Evolutionary conservation across 2,888 invertebrate species (phyloP).

Genomic region (Chymomyza procnemis): DNA sequence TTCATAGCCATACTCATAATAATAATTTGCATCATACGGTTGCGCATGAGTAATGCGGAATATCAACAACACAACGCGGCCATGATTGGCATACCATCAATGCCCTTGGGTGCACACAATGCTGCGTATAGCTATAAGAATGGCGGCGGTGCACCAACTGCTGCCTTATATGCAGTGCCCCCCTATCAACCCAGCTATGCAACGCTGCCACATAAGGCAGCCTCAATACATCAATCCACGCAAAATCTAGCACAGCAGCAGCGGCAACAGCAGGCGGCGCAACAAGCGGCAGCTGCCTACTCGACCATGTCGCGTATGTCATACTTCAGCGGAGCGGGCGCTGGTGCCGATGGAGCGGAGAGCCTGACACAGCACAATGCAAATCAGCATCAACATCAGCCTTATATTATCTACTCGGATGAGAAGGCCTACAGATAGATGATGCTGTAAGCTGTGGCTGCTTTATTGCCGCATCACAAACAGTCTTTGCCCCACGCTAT

Average conservation of each 20-base stretch:
- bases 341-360: constrained; percentile 72
- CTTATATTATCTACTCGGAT: constrained; percentile 78
- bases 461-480: neutral
- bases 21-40: constrained; percentile 91
- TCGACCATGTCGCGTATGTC: constrained; percentile 83
- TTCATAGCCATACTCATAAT: constrained; percentile 93
- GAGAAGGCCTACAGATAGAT: constrained; percentile 78
- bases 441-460: constrained; percentile 17
- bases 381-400: constrained; percentile 69
- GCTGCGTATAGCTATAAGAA: constrained; percentile 80
- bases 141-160: constrained; percentile 78
- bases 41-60: constrained; percentile 84
- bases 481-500: constrained; percentile 17
- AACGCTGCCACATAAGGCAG: constrained; percentile 83
- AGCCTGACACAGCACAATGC: constrained; percentile 60
- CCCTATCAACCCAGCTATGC: constrained; percentile 83
- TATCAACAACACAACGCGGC: constrained; percentile 83
- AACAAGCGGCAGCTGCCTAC: constrained; percentile 79
- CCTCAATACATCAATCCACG: constrained; percentile 76
- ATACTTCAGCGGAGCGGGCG: constrained; percentile 79
- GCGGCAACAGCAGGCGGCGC: constrained; percentile 62
- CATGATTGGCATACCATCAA: constrained; percentile 80
- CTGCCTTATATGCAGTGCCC: constrained; percentile 82
- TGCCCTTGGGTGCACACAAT: constrained; percentile 81
- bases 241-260: constrained; percentile 77